Conservation (phyloP, 2,113 vertebrate species). For the Paralichthys olivaceus region DNA sequence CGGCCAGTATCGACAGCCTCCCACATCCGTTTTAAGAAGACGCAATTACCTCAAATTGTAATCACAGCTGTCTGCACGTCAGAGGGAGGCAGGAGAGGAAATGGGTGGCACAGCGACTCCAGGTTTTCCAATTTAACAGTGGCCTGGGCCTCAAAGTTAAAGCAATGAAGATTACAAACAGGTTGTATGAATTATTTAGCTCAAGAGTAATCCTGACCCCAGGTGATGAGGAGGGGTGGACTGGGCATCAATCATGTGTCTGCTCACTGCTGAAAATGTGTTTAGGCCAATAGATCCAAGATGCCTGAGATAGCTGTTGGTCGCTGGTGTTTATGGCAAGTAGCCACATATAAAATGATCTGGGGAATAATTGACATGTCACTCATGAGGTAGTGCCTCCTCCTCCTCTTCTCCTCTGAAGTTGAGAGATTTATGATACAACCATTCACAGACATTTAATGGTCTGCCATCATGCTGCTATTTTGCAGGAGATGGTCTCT, state of each 20-base stretch:
- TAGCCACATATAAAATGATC: slow-evolving; percentile 59
- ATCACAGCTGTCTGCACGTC: slow-evolving; percentile 49
- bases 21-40: slow-evolving; percentile 47
- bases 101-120: neutral
- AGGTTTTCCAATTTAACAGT: slow-evolving; percentile 44
- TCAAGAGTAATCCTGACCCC: slow-evolving; percentile 50
- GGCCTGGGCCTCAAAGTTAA: slow-evolving; percentile 38
- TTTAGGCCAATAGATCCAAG: slow-evolving; percentile 35
- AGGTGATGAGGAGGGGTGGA: slow-evolving; percentile 28
- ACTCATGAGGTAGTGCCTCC: slow-evolving; percentile 65
- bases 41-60: slow-evolving; percentile 60
- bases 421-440: slow-evolving; percentile 70
- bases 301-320: slow-evolving; percentile 36
- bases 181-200: slow-evolving; percentile 61
- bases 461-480: slow-evolving; percentile 38
- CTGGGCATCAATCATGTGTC: slow-evolving; percentile 54
- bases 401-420: slow-evolving; percentile 37
- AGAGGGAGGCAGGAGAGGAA: slow-evolving; percentile 26
- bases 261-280: slow-evolving; percentile 34
- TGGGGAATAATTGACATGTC: slow-evolving; percentile 69
- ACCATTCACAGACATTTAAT: slow-evolving; percentile 60
- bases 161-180: slow-evolving; percentile 54
- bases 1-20: slow-evolving; percentile 49
- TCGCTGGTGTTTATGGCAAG: slow-evolving; percentile 51
- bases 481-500: slow-evolving; percentile 43